These are phyloP conservation scores for Sylvietta virens DNA, from an alignment of 2,113 vertebrate genomes.

Conservation along the genomic window DNA sequence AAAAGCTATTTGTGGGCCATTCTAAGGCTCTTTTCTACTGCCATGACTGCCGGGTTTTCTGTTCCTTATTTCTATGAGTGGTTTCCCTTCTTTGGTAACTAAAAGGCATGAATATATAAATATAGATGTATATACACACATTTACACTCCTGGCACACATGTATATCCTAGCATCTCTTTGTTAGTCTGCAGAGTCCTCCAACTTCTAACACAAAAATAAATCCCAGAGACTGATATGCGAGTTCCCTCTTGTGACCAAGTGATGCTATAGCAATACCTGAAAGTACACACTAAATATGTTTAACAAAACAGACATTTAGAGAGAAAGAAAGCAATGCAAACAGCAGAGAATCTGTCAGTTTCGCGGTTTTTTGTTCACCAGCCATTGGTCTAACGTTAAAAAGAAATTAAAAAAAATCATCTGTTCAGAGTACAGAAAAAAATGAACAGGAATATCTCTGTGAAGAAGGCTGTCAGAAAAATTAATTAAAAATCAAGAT, in stretches of 20 bases:
- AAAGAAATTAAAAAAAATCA: not conserved
- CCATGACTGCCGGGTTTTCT: not conserved
- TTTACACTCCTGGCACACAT: not conserved
- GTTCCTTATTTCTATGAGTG: not conserved
- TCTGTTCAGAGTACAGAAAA: not conserved
- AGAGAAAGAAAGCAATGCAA: not conserved
- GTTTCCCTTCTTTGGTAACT: not conserved
- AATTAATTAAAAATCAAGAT: not conserved
- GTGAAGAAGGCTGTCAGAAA: not conserved
- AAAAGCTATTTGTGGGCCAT: not conserved
- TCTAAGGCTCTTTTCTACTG: not conserved
- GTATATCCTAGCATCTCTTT: not conserved
- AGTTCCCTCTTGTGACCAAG: conserved; percentile 52
- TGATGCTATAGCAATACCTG: not conserved
- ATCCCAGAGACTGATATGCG: not conserved
- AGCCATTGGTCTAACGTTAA: not conserved
- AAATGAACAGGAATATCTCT: not conserved
- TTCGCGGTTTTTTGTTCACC: not conserved
- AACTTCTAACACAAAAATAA: not conserved
- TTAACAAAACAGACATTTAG: not conserved
- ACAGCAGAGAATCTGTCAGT: not conserved
- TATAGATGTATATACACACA: not conserved
- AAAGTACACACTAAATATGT: not conserved
- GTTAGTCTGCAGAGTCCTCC: not conserved
- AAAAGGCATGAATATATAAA: not conserved